Percentiles rank a stretch among this genome's conserved stretches.
phyloP scores from a whole-genome alignment of 2,888 invertebrate species.

The Acronicta aceris region DNA sequence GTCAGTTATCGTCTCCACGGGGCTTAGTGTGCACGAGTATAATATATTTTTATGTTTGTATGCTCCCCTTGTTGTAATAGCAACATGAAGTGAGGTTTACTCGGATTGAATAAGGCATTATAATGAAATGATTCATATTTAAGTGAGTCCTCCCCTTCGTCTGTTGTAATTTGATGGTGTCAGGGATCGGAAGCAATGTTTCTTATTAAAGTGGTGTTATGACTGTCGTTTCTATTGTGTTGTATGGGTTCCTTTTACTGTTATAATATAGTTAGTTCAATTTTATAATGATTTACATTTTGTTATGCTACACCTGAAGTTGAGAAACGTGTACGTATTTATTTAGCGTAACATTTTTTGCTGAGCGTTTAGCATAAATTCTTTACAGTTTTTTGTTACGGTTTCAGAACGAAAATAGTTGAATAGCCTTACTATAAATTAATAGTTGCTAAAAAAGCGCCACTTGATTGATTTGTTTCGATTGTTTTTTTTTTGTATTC shows the following conservation, averaged over 20 bases:
- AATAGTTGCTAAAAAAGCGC: constrained; percentile 13
- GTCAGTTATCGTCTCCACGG: constrained; percentile 88
- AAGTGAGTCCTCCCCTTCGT: constrained; percentile 87
- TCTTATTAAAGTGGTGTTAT: constrained; percentile 87
- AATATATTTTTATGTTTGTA: constrained; percentile 85
- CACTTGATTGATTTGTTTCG: constrained; percentile 10
- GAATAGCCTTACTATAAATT: constrained; percentile 15
- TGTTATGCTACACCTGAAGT: constrained; percentile 16
- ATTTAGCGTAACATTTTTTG: constrained; percentile 22
- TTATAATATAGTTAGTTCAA: constrained; percentile 41
- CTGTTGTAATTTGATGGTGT: constrained; percentile 84
- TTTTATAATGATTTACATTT: constrained; percentile 37
- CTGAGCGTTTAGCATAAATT: constrained; percentile 10
- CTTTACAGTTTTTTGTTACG: constrained; percentile 14
- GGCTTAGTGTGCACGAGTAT: constrained; percentile 78
- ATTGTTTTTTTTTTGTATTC: constrained; percentile 3
- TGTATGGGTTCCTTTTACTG: constrained; percentile 59
- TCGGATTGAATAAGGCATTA: constrained; percentile 89
- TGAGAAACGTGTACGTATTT: constrained; percentile 6
- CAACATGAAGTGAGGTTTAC: constrained; percentile 87
- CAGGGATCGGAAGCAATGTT: constrained; percentile 86
- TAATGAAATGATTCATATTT: constrained; percentile 90
- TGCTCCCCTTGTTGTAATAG: constrained; percentile 86
- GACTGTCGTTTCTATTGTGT: constrained; percentile 79
- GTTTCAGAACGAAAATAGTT: constrained; percentile 11